Percentiles rank a stretch among this genome's conserved stretches.
phyloP scores from a whole-genome alignment of 2,797 vertebrate species.

The Naso thynnoides region DNA sequence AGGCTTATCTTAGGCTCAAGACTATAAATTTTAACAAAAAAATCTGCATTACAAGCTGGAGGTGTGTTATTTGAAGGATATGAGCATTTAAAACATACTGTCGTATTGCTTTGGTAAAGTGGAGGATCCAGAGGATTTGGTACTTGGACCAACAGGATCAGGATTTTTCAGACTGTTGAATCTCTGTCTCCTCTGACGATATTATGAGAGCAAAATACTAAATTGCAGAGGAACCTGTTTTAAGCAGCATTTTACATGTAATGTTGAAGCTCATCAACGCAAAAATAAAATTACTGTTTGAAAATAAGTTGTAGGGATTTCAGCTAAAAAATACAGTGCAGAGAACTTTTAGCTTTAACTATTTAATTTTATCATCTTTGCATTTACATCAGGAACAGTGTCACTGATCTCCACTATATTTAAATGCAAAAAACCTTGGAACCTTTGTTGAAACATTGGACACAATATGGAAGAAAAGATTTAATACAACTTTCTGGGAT shows the following conservation, averaged over 20 bases:
- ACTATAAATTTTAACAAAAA: neutral
- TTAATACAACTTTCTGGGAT: neutral
- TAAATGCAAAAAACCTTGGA: no score
- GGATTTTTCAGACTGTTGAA: no score
- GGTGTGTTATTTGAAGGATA: neutral
- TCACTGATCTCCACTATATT: no score
- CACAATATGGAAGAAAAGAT: neutral
- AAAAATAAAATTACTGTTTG: neutral
- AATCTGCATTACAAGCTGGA: neutral
- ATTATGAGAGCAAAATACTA: no score
- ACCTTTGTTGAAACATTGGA: no score
- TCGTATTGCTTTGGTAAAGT: no score
- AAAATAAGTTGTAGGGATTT: neutral
- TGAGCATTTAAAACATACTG: neutral
- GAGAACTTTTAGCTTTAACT: neutral
- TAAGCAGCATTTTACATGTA: no score
- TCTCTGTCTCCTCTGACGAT: no score
- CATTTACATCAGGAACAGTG: neutral
- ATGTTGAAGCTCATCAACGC: no score
- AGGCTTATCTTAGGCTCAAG: neutral
- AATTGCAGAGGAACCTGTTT: no score
- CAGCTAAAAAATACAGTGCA: neutral
- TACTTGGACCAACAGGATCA: no score
- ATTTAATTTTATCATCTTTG: neutral
- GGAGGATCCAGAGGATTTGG: no score